Base-by-base conservation (phyloP, 2,113 vertebrate genomes). In the Scophthalmus maximus region DNA sequence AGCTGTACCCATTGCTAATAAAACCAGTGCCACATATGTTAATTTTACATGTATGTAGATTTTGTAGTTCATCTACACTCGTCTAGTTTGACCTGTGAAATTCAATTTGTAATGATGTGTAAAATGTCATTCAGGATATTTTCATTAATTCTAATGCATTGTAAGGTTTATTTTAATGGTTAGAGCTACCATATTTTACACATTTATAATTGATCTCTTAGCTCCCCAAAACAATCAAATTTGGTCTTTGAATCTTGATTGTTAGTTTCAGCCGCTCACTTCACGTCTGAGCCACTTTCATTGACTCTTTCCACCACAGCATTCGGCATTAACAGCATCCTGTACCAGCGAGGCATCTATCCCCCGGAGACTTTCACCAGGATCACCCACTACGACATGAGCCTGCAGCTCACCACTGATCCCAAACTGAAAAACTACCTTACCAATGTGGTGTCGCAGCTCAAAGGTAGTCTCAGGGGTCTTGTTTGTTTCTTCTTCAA, bases 311-410 rank as follows among this genome's bases (percentile, higher is more conserved):
- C 20, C n/a, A 30, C 71, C 71, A 0, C 88, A 99, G 97, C 95
- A 0, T 98, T 95, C 73, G 97, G 97, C 18, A 98, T 99, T 92
- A 99, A 98, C 91, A 99, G 96, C 81, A 98, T 98, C 84, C 92
- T 99, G 38, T 99, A 98, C 87, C 97, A 99, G 91, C 93, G 97
- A 22, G 97, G 97, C 50, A 96, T 99, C 58, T 98, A 98, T 47
- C 97, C 97, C 0, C 93, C 97, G 0, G 97, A 99, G 89, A 97
- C 96, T 0, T 99, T 98, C 81, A 94, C 91, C 29, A 93, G 95
- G 29, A 95, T 96, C 68, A 96, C 96, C 70, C 95, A 98, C 64
- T 98, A 98, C 3, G 96, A 97, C 51, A 96, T 98, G 81, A 97
- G 95, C 29, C 93, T 98, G 15, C 95, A 97, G 3, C 91, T 98